phyloP scores from a whole-genome alignment of 2,113 vertebrate genomes.

The cattle (Bos taurus) region ARS-UCD2.0 NC_037349.1:36019501-36020000 shows the following conservation, averaged over 20 bases:
- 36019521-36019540: conserved; percentile 81
- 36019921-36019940: conserved; percentile 78
- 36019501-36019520: conserved; percentile 95
- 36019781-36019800: conserved; percentile 85
- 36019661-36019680: conserved; percentile 92
- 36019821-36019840: conserved; percentile 89
- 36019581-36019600: conserved; percentile 92
- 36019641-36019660: conserved; percentile 86
- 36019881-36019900: conserved; percentile 78
- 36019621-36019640: conserved; percentile 83
- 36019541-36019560: conserved; percentile 88
- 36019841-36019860: conserved; percentile 74
- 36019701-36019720: conserved; percentile 83
- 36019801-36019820: conserved; percentile 85
- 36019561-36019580: conserved; percentile 91
- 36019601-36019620: conserved; percentile 84
- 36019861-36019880: conserved; percentile 85
- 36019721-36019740: conserved; percentile 86
- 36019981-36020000: conserved; percentile 82
- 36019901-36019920: conserved; percentile 58
- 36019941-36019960: conserved; percentile 84
- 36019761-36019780: conserved; percentile 81
- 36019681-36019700: conserved; percentile 85
- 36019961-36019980: conserved; percentile 82
- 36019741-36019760: conserved; percentile 81